phyloP scores from a whole-genome alignment of 2,113 vertebrate species.

The Melanotaenia duboulayi region DNA sequence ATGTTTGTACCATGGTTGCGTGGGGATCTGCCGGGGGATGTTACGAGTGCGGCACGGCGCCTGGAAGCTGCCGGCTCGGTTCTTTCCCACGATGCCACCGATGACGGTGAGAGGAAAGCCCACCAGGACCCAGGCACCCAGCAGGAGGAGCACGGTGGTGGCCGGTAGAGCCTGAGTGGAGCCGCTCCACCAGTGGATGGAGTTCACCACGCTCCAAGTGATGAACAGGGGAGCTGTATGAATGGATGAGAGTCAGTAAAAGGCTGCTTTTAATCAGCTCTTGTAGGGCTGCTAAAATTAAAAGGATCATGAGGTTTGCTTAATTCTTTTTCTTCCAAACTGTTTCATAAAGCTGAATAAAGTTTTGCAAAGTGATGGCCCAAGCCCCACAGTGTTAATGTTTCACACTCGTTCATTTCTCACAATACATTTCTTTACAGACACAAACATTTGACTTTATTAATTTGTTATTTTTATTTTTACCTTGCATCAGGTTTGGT shows the following conservation, averaged over 20 bases:
- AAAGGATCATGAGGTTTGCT: too few species aligned
- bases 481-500: too few species aligned
- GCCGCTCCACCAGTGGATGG: constrained; percentile 92
- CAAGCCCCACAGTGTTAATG: too few species aligned
- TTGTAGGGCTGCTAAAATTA: too few species aligned
- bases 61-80: constrained; percentile 88
- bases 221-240: constrained; percentile 90
- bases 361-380: too few species aligned
- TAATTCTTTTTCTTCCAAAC: too few species aligned
- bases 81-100: constrained; percentile 93
- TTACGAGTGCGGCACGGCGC: constrained; percentile 93
- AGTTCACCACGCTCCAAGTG: constrained; percentile 94
- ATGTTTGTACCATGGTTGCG: constrained; percentile 93
- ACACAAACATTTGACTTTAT: too few species aligned
- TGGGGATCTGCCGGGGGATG: constrained; percentile 90
- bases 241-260: neutral
- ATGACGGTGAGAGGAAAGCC: constrained; percentile 94
- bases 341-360: too few species aligned
- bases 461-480: too few species aligned
- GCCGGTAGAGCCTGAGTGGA: constrained; percentile 92
- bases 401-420: too few species aligned
- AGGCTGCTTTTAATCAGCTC: neutral
- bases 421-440: too few species aligned
- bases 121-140: constrained; percentile 90
- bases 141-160: constrained; percentile 89